Evolutionary conservation across 2,797 vertebrate genomes (phyloP), one percentile per base, ranked within the genome.

Genomic region (Poeciliopsis infans): DNA sequence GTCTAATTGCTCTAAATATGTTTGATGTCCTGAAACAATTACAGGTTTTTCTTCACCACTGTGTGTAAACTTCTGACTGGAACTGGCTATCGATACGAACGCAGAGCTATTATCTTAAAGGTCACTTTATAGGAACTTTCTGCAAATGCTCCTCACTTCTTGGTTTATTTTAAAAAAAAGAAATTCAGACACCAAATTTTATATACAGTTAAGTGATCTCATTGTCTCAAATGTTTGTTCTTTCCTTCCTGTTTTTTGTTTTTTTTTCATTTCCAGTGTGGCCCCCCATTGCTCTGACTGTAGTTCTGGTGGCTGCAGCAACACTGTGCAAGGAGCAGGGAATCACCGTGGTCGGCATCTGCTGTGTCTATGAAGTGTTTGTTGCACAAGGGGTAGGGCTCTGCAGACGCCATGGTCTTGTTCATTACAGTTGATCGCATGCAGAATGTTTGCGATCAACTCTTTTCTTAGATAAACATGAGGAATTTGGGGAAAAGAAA

Each of bases 241-340:
- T 3, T 28, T 49, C 18, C 18, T 49, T 20, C 5, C 13, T 46
- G 3, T 46, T 1, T 46, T 4, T 46, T 45, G 2, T 61, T 16
- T 49, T 8, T 59, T 57, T 28, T 8, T 33, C 31, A 31, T 51
- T 79, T 76, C 89, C 93, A 99, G 98, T 97, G 23, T 99, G 98
- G 98, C 92, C 95, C 76, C 97, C 98, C 68, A 99, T 99, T 83
- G 96, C 96, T 49, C 70, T 97, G 90, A 99, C 98, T 0, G 97
- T 99, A 7, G 84, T 97, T 83, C 95, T 99, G 20, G 97, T 99
- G 85, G 97, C 98, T 77, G 94, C 97, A 86, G 98, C 98, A 86
- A 99, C 98, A 0, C 91, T 99, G 6, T 99, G 98, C 89, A 99
- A 99, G 90, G 98, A 99, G 85, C 98, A 99, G 93, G 98, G 98